These are phyloP conservation scores for Mesoclemmys tuberculata DNA, from an alignment of 2,113 vertebrate genomes.

Conservation along the genomic window DNA sequence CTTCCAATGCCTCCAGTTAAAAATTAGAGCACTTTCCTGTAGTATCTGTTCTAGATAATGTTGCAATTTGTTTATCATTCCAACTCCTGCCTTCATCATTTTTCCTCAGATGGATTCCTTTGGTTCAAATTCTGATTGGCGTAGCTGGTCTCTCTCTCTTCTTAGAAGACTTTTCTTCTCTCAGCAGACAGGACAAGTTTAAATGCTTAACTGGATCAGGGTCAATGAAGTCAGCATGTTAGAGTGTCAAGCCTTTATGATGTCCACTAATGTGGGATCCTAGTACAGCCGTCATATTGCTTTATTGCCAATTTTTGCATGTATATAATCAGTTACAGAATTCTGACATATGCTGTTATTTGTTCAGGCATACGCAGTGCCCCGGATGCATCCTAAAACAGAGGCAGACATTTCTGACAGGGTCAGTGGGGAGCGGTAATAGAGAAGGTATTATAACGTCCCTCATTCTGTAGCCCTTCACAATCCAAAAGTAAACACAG, in stretches of 20 bases:
- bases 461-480: background rate
- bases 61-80: background rate
- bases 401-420: background rate
- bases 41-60: background rate
- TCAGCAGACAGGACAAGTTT: background rate
- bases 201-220: slow-evolving; percentile 37
- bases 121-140: slow-evolving; percentile 31
- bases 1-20: background rate
- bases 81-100: slow-evolving; percentile 10
- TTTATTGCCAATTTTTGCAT: slow-evolving; percentile 60
- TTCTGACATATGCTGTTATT: slow-evolving; percentile 52
- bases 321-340: slow-evolving; percentile 38
- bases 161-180: background rate
- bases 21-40: background rate
- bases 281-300: background rate
- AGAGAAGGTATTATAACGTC: background rate
- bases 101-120: background rate
- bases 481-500: background rate
- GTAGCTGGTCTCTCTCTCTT: background rate
- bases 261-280: background rate
- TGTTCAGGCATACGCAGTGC: background rate
- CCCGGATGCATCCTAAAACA: background rate
- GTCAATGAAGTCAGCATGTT: slow-evolving; percentile 42
- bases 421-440: background rate
- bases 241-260: slow-evolving; percentile 33